phyloP scores from a whole-genome alignment of 2,797 vertebrate genomes.

The Chaenodraco wilsoni region DNA sequence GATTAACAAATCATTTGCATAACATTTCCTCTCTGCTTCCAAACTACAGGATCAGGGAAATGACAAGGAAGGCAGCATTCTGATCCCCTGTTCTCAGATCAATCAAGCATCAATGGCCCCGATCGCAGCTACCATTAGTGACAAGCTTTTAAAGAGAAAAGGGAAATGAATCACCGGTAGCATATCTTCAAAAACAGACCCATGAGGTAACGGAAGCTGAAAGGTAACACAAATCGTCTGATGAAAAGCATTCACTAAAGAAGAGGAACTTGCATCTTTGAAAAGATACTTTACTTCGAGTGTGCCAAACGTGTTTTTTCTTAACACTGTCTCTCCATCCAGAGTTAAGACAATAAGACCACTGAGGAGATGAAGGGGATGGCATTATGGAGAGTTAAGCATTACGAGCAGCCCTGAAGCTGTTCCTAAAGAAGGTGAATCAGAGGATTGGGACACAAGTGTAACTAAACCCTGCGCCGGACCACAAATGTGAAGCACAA shows the following conservation, averaged over 20 bases:
- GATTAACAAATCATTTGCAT: constrained; percentile 87
- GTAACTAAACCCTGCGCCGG: constrained; percentile 83
- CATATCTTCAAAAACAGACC: constrained; percentile 18
- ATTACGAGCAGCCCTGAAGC: constrained; percentile 81
- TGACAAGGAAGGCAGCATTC: constrained; percentile 77
- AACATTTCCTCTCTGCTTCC: constrained; percentile 82
- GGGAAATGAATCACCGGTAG: constrained; percentile 34
- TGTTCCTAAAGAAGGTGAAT: constrained; percentile 85
- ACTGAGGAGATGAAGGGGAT: constrained; percentile 80
- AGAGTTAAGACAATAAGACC: constrained; percentile 82
- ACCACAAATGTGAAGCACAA: constrained; percentile 78
- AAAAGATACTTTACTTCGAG: constrained; percentile 67
- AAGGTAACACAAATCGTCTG: constrained; percentile 31
- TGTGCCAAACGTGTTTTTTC: constrained; percentile 76
- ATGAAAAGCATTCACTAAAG: constrained; percentile 47
- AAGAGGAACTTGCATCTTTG: constrained; percentile 54
- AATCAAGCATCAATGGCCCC: constrained; percentile 71
- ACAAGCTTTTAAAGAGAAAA: constrained; percentile 47
- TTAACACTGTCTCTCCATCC: constrained; percentile 71
- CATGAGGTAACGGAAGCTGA: constrained; percentile 40
- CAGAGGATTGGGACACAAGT: constrained; percentile 84
- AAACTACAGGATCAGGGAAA: constrained; percentile 82
- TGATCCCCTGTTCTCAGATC: constrained; percentile 75
- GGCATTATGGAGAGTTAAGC: constrained; percentile 80
- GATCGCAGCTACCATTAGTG: constrained; percentile 34